Evolutionary conservation across 1,140 invertebrate species (phyloP).

Genomic region (Halotydeus destructor): DNA sequence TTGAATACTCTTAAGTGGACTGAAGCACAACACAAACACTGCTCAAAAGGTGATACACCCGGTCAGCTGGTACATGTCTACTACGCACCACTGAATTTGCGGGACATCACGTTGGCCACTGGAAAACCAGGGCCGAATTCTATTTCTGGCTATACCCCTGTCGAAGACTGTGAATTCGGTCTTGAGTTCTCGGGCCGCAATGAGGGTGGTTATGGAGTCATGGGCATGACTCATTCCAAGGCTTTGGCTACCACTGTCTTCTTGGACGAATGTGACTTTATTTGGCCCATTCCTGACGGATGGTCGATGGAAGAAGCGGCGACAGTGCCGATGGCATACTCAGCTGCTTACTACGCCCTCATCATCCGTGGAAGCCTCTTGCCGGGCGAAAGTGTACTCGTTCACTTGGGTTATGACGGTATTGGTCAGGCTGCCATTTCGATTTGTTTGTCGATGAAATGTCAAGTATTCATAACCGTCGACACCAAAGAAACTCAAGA

Average conservation of each 20-base stretch:
- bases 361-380: conserved; percentile 57
- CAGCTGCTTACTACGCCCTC: conserved; percentile 42
- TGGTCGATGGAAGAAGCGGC: conserved; percentile 79
- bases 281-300: conserved; percentile 67
- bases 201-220: conserved; percentile 54
- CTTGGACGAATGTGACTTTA: conserved; percentile 56
- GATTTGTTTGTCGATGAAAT: conserved; percentile 64
- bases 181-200: conserved; percentile 68
- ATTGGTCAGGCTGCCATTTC: conserved; percentile 85
- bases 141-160: conserved; percentile 33
- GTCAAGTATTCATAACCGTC: conserved; percentile 64
- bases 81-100: conserved; percentile 18
- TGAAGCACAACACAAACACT: conserved; percentile 23
- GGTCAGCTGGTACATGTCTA: conserved; percentile 30
- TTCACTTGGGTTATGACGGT: conserved; percentile 88
- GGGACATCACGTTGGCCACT: conserved; percentile 41
- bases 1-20: conserved; percentile 24
- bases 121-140: conserved; percentile 87
- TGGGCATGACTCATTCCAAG: conserved; percentile 77
- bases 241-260: conserved; percentile 72
- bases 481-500: conserved; percentile 28
- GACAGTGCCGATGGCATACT: conserved; percentile 77
- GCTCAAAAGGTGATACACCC: not conserved
- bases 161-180: conserved; percentile 25
- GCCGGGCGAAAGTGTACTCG: conserved; percentile 58